Evolutionary conservation across 2,888 invertebrate species (phyloP).

Genomic region (Phaonia tiefii): DNA sequence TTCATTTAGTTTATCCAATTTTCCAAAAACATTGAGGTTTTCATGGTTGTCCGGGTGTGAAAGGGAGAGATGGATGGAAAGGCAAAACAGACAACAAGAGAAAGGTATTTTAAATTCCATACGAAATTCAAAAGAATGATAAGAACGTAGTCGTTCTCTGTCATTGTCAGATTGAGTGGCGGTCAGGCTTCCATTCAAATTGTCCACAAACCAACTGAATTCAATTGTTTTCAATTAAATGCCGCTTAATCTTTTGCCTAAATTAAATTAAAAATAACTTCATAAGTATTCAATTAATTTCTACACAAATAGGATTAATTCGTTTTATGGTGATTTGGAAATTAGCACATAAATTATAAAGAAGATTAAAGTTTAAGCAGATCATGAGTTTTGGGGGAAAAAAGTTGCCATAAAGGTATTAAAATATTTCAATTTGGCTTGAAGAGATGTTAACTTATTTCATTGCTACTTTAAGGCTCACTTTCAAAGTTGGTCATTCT

Average conservation of each 20-base stretch:
- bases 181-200: neutral
- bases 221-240: neutral
- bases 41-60: neutral
- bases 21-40: neutral
- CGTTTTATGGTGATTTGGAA: too few species aligned
- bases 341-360: too few species aligned
- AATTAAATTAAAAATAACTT: too few species aligned
- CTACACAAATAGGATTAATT: too few species aligned
- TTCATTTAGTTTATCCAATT: conserved; percentile 31
- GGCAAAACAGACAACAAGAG: too few species aligned
- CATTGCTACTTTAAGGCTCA: neutral
- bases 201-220: neutral
- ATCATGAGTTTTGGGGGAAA: too few species aligned
- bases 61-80: neutral
- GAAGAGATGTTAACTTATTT: neutral
- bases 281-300: too few species aligned
- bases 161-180: neutral
- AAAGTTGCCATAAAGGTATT: neutral
- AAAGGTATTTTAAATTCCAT: neutral
- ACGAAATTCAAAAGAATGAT: too few species aligned
- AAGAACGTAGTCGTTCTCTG: too few species aligned
- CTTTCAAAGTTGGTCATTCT: too few species aligned
- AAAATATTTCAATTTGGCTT: neutral
- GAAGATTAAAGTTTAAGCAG: too few species aligned
- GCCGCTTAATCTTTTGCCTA: neutral